Base-by-base conservation (phyloP, 2,888 invertebrate species). In the Oconnorella tubifera region DNA sequence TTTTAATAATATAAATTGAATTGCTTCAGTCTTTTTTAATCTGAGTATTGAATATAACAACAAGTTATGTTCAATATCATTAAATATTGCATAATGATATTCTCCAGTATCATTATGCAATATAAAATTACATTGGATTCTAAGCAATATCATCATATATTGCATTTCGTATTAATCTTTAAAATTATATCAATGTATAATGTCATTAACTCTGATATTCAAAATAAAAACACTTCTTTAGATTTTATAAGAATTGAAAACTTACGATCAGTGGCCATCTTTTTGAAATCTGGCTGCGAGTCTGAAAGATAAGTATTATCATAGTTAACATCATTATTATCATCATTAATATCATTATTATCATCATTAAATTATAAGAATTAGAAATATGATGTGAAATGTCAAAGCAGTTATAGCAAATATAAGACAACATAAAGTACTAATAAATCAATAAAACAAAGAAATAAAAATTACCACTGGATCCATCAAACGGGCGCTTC, bases 401-500 rank as follows among this genome's bases (percentile, higher is more conserved):
- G 10, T n/a, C 10, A 19, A 40, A 40, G 40, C 40, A 40, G n/a
- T n/a, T 40, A 40, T 40, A 14, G 10, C 10, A 40, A 40, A 14
- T 40, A 40, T 40, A 40, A 40, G 40, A 14, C 10, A 40, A 10
- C 40, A 40, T 40, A 40, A 40, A 10, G 10, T 19, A 40, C 10
- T 14, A 40, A 19, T 19, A 40, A 14, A 40, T 40, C 40, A 10
- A 40, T 14, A 19, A 14, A 14, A 40, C 19, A 40, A 40, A n/a
- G n/a, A n/a, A n/a, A n/a, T n/a, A n/a, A n/a, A n/a, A n/a, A n/a
- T 40, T 19, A 69, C 69, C 69, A 56, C 62, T 48, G 56, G 56
- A 58, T 61, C 68, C 70, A 29, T 71, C 72, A 62, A 66, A 71
- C 48, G 70, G 66, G 53, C 72, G 59, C 59, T 72, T 72, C 55